Conservation (phyloP, 2,888 invertebrate species). For the Eupithecia subfuscata region DNA sequence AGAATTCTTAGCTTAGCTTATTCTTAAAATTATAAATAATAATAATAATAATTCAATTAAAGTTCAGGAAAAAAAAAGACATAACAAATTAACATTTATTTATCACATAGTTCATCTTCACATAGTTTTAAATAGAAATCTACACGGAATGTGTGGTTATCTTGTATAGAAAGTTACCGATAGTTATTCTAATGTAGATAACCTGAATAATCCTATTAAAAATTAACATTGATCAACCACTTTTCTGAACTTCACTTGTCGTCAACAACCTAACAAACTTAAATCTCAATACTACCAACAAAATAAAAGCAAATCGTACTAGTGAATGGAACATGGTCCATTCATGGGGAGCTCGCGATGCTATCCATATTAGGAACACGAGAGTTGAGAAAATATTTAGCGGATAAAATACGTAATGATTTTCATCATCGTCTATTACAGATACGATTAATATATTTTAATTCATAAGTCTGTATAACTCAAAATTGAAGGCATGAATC, state of each 20-base stretch:
- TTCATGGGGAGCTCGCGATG: conserved; percentile 1
- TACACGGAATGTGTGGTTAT: no score
- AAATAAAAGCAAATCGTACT: not conserved
- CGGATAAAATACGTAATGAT: not conserved
- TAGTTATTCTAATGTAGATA: not conserved
- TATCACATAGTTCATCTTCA: no score
- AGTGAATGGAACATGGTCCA: not conserved
- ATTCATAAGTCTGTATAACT: no score
- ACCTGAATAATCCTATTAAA: not conserved
- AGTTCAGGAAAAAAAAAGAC: no score
- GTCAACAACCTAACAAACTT: not conserved
- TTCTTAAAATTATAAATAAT: no score
- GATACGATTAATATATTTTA: not conserved
- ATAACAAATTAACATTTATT: no score
- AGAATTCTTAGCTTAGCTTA: no score
- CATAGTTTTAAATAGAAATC: no score
- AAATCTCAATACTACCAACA: not conserved
- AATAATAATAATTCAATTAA: no score
- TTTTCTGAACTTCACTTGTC: not conserved
- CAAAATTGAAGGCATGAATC: no score
- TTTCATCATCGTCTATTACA: not conserved
- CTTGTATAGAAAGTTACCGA: not conserved
- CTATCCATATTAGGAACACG: not conserved
- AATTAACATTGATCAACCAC: not conserved
- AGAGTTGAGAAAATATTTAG: conserved; percentile 2